phyloP scores from a whole-genome alignment of 2,888 invertebrate species.

The Ferdinandea cuprea region DNA sequence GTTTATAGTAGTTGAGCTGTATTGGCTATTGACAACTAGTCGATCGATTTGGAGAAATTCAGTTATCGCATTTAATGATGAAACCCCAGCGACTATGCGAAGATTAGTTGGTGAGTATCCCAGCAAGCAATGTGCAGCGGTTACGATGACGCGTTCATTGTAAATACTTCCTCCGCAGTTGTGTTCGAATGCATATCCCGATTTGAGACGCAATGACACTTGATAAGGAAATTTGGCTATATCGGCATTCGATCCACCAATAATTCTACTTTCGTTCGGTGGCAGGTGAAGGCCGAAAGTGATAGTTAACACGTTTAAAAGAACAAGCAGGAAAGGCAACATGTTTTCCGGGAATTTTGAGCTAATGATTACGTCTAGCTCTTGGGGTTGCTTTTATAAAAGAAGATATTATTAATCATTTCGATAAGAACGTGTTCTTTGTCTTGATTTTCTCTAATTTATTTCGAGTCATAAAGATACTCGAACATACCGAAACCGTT shows the following conservation, averaged over 20 bases:
- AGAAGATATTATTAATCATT: not conserved
- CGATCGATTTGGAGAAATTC: conserved; percentile 77
- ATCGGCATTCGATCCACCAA: conserved; percentile 68
- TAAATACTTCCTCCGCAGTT: conserved; percentile 42
- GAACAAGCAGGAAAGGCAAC: conserved; percentile 28
- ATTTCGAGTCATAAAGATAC: not conserved
- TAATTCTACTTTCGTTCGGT: conserved; percentile 67
- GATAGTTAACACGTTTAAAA: conserved; percentile 3
- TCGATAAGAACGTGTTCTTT: not conserved
- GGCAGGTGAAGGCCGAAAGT: conserved; percentile 10
- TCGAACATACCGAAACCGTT: too few relatives aligned
- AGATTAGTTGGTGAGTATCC: conserved; percentile 78
- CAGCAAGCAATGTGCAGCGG: conserved; percentile 76
- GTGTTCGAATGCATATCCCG: conserved; percentile 23
- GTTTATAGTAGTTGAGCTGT: conserved; percentile 82
- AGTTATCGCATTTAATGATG: conserved; percentile 75
- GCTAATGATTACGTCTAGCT: too few relatives aligned
- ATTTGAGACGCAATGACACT: conserved; percentile 57
- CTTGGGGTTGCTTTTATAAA: not conserved
- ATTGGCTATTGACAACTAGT: conserved; percentile 57
- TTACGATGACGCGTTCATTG: conserved; percentile 10
- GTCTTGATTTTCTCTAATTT: not conserved
- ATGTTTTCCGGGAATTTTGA: conserved; percentile 5
- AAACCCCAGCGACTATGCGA: conserved; percentile 77
- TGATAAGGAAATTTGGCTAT: conserved; percentile 66